Percentiles rank a stretch among this genome's conserved stretches.
These are phyloP conservation scores for Psittacula derbiana DNA, from an alignment of 2,797 vertebrate genomes.

Conservation along the genomic window DNA sequence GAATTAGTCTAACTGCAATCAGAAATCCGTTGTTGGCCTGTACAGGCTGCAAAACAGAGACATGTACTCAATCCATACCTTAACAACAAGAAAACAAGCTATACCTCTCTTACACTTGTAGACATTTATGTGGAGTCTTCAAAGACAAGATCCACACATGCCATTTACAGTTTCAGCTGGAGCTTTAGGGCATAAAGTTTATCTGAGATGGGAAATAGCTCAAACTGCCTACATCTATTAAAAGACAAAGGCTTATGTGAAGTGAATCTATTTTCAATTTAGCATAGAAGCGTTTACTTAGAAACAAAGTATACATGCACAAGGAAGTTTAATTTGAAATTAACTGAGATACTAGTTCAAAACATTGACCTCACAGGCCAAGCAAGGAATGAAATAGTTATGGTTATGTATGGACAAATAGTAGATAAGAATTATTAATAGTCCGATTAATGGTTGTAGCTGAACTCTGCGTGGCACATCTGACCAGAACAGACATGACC, in stretches of 20 bases:
- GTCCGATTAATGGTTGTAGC: neutral
- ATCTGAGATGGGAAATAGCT: neutral
- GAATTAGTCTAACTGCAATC: neutral
- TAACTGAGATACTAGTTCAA: neutral
- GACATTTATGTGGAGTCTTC: neutral
- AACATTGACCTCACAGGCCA: neutral
- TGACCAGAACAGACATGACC: neutral
- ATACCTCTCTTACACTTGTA: neutral
- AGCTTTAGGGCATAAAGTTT: neutral
- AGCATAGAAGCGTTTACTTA: neutral
- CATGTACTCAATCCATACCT: neutral
- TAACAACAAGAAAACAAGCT: neutral
- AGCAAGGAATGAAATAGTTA: neutral
- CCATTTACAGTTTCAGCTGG: neutral
- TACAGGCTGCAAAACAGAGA: neutral
- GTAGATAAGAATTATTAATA: neutral
- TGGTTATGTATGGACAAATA: neutral
- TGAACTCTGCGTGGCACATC: neutral
- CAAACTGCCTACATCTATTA: neutral
- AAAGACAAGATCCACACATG: constrained; percentile 5
- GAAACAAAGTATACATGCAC: neutral
- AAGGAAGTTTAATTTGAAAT: neutral
- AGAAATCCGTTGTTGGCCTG: neutral
- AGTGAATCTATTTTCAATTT: neutral
- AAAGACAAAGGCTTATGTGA: neutral